Base-by-base conservation (phyloP, 2,797 vertebrate species). In the Eulemur albifrons region DNA sequence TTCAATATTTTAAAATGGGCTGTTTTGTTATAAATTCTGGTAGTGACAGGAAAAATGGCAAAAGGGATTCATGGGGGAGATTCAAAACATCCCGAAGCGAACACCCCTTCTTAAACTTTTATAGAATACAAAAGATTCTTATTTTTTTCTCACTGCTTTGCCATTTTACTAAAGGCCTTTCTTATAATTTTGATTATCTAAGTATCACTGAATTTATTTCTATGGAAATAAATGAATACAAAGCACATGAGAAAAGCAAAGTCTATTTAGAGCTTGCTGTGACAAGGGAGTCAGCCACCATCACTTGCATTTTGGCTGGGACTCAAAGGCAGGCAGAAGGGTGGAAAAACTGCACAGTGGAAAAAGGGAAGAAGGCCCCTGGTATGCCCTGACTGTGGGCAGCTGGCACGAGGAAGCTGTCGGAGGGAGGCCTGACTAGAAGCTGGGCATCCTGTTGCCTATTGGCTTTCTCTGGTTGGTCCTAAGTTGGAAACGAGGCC, bases 1-100 rank as follows among this genome's bases (percentile, higher is more conserved):
- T 94, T 94, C 79, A 96, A 75, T 40, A 83, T 94, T 92, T 96
- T 75, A 79, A 82, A 94, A 35, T 17, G 2, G 10, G 15, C 67
- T 88, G 7, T 43, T 95, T 85, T 77, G 79, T 87, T 91, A 30
- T 81, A 59, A 65, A 59, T 91, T n/a, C 92, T 52, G 48, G 14
- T 77, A 6, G 45, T 45, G 57, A 54, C n/a, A 65, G 48, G 38
- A 82, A 93, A 93, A 88, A 77, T 10, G 40, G 27, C 30, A 61
- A 79, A 90, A 84, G 35, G n/a, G 25, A 40, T 50, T 52, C 23
- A 57, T 4, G 17, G 23, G 88, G 69, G 52, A 87, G 32, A 86
- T 30, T 88, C 5, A 25, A 92, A 84, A 6, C n/a, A 57, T 40
- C 32, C 40, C 27, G 4, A 92, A 87, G 43, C 40, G 52, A 63